Percentiles rank a stretch among this genome's conserved stretches.
Evolutionary conservation across 2,797 vertebrate genomes (phyloP).

Genomic region (Liasis olivaceus): DNA sequence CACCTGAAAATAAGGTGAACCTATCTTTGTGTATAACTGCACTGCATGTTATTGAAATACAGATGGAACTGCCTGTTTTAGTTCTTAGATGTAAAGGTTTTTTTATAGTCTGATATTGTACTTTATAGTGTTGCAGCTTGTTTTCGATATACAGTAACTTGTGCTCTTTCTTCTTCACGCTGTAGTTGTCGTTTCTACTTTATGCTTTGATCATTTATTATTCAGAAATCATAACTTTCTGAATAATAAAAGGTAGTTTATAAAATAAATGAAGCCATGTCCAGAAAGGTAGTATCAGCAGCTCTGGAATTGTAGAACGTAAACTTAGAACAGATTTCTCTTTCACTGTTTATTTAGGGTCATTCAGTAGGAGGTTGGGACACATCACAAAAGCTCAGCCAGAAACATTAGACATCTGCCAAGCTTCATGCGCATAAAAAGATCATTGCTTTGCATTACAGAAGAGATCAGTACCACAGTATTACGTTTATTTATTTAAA

Average conservation of each 20-base stretch:
- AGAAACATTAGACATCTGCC: neutral
- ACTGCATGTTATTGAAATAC: too few species aligned
- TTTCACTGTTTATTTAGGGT: neutral
- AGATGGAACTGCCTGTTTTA: neutral
- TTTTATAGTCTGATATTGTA: neutral
- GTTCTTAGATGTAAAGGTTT: neutral
- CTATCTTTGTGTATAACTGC: too few species aligned
- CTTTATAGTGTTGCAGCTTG: neutral
- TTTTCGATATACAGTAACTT: too few species aligned
- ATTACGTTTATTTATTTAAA: too few species aligned
- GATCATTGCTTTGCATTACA: too few species aligned
- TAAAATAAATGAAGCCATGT: neutral
- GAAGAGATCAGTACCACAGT: too few species aligned
- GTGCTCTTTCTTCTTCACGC: neutral
- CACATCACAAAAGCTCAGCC: neutral
- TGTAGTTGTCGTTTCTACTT: neutral
- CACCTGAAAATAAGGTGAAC: neutral
- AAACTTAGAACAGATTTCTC: neutral
- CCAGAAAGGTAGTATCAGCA: neutral
- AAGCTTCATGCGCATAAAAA: too few species aligned
- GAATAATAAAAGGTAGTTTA: neutral
- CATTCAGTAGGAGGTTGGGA: neutral
- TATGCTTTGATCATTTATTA: neutral
- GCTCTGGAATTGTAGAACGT: neutral
- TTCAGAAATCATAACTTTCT: too few species aligned